phyloP scores from a whole-genome alignment of 1,140 invertebrate species.

The Apis dorsata region DNA sequence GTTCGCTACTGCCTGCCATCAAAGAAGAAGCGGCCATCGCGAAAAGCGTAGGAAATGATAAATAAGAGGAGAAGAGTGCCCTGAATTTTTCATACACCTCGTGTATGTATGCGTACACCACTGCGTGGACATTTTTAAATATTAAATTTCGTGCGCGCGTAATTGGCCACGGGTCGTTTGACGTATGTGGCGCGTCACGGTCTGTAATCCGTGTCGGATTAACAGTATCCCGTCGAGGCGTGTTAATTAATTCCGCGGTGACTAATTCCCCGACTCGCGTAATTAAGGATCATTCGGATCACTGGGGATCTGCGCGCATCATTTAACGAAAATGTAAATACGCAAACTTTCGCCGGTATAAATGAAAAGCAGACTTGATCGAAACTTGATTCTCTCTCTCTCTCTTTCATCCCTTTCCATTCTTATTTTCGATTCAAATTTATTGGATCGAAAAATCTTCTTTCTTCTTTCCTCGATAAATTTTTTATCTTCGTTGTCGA shows the following conservation, averaged over 20 bases:
- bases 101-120: background rate
- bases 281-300: background rate
- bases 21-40: no score
- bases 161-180: conserved; percentile 43
- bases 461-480: no score
- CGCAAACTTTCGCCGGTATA: background rate
- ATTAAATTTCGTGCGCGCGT: conserved; percentile 40
- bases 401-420: no score
- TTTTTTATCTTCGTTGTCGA: no score
- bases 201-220: conserved; percentile 58
- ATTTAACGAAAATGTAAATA: background rate
- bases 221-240: conserved; percentile 44
- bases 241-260: conserved; percentile 8
- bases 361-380: no score
- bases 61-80: conserved; percentile 9
- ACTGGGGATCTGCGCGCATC: background rate
- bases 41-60: background rate
- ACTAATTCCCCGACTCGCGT: background rate
- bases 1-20: background rate
- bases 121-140: conserved; percentile 45
- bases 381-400: no score
- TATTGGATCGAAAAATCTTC: no score
- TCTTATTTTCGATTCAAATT: no score
- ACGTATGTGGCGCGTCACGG: conserved; percentile 57
- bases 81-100: conserved; percentile 14